phyloP scores from a whole-genome alignment of 2,113 vertebrate genomes.

The Rutilus rutilus region DNA sequence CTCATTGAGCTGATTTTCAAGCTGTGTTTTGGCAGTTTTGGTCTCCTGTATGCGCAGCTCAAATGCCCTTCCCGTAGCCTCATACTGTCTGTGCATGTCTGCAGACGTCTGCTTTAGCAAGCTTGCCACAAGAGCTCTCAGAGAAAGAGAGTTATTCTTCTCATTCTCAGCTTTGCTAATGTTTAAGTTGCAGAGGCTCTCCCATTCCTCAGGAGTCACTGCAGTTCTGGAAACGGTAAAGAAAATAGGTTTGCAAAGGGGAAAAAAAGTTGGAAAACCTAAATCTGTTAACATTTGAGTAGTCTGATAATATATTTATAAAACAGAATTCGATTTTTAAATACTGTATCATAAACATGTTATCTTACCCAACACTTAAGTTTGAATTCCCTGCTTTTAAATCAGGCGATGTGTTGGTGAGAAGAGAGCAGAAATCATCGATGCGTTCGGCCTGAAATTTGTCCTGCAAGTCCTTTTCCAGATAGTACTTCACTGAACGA shows the following conservation, averaged over 20 bases:
- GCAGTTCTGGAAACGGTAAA: slow-evolving; percentile 63
- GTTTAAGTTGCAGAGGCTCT: slow-evolving; percentile 81
- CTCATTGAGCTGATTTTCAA: slow-evolving; percentile 83
- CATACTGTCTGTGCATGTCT: slow-evolving; percentile 78
- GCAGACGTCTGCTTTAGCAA: slow-evolving; percentile 81
- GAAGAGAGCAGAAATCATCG: slow-evolving; percentile 82
- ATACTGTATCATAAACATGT: neutral
- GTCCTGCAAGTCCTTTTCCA: slow-evolving; percentile 89
- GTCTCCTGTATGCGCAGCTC: slow-evolving; percentile 76
- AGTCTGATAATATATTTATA: neutral
- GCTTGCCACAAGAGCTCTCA: slow-evolving; percentile 79
- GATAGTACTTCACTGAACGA: slow-evolving; percentile 82
- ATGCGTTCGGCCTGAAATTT: slow-evolving; percentile 84
- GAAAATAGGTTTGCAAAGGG: neutral
- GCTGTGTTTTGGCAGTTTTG: slow-evolving; percentile 80
- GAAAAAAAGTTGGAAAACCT: no score
- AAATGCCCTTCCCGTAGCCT: slow-evolving; percentile 74
- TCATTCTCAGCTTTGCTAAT: slow-evolving; percentile 85
- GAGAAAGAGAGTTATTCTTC: slow-evolving; percentile 78
- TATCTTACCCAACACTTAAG: slow-evolving; percentile 59
- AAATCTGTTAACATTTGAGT: no score
- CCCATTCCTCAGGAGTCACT: slow-evolving; percentile 84
- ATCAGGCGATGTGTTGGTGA: slow-evolving; percentile 77
- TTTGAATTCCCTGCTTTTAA: slow-evolving; percentile 43
- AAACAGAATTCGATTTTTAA: neutral